Percentiles rank a stretch among this genome's conserved stretches.
Evolutionary conservation across 2,797 vertebrate genomes (phyloP).

Genomic region (Ficedula albicollis): DNA sequence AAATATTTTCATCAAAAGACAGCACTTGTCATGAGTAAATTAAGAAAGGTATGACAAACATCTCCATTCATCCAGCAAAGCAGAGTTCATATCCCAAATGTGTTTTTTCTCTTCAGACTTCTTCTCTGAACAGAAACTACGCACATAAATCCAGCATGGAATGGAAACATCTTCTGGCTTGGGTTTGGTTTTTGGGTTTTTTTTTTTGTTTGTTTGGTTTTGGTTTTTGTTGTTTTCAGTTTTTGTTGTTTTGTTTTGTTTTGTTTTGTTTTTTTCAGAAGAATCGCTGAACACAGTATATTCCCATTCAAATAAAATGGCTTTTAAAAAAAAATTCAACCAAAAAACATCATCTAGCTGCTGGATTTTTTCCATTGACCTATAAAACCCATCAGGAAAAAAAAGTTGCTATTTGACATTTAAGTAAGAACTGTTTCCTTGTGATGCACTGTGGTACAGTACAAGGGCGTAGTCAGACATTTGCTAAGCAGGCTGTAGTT

Average conservation of each 20-base stretch:
- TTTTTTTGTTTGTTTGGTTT: neutral
- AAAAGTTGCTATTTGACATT: constrained; percentile 31
- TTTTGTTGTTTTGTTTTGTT: no score
- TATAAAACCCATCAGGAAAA: constrained; percentile 10
- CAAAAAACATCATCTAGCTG: neutral
- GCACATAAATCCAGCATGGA: neutral
- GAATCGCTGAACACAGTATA: neutral
- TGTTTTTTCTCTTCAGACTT: neutral
- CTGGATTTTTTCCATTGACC: neutral
- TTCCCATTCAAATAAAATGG: neutral
- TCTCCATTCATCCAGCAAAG: neutral
- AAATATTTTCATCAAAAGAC: neutral
- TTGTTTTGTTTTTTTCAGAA: neutral
- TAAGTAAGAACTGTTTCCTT: constrained; percentile 5
- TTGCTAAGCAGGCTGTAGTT: constrained; percentile 39
- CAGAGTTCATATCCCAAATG: neutral
- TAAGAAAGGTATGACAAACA: neutral
- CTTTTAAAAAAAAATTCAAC: neutral
- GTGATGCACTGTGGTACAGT: constrained; percentile 17
- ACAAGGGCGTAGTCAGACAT: constrained; percentile 38
- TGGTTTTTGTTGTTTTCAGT: no score
- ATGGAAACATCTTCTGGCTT: neutral
- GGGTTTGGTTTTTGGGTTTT: neutral
- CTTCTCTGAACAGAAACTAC: neutral
- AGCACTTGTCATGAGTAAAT: neutral